phyloP scores from a whole-genome alignment of 2,113 vertebrate species.

The Aplodontia rufa region DNA sequence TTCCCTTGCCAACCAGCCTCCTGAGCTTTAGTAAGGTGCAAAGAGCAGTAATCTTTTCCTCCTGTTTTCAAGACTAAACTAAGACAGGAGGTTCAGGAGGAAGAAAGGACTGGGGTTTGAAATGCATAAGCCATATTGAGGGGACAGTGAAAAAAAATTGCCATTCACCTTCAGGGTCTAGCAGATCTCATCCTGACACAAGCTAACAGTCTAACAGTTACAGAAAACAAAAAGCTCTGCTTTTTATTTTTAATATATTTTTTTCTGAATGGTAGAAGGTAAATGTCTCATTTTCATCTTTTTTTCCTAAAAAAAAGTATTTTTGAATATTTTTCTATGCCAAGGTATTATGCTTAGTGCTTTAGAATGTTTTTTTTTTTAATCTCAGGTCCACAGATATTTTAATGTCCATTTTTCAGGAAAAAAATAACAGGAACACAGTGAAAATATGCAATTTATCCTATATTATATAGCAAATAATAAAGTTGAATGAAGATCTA shows the following conservation, averaged over 20 bases:
- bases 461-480: neutral
- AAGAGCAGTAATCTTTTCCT: too few relatives aligned
- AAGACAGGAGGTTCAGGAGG: neutral
- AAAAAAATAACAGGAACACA: neutral
- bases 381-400: neutral
- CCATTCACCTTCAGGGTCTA: neutral
- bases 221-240: neutral
- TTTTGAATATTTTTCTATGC: neutral
- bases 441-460: neutral
- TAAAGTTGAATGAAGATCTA: neutral
- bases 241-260: neutral
- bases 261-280: too few relatives aligned
- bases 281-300: neutral
- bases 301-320: neutral
- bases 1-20: too few relatives aligned
- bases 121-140: neutral
- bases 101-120: neutral
- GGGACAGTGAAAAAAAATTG: neutral
- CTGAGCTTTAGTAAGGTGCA: too few relatives aligned
- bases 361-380: neutral
- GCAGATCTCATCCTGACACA: neutral
- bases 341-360: neutral
- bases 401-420: neutral
- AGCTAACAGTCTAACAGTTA: neutral
- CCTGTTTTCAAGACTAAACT: neutral